phyloP scores from a whole-genome alignment of 2,888 invertebrate genomes.

The Monochamus alternatus region DNA sequence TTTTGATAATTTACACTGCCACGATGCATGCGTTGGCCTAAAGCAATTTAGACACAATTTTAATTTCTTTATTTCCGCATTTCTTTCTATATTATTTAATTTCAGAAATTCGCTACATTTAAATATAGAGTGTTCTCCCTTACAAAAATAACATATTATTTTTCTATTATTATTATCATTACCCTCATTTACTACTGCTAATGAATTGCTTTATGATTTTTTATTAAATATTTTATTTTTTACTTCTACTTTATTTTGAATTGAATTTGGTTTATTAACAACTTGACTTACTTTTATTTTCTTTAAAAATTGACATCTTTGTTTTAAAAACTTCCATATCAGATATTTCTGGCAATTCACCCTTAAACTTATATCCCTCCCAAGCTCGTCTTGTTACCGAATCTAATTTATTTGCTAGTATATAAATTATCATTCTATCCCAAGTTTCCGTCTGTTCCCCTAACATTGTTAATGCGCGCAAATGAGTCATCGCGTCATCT shows the following conservation, averaged over 20 bases:
- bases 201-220: slow-evolving; percentile 1
- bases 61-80: slow-evolving; percentile 22
- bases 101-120: no score
- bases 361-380: no score
- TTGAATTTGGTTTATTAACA: no score
- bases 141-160: no score
- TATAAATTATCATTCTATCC: slow-evolving; percentile 38
- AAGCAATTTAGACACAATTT: slow-evolving; percentile 31
- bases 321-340: no score
- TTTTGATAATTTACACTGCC: background rate
- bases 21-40: no score
- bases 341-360: no score
- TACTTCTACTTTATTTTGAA: no score
- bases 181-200: background rate
- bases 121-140: no score
- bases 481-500: slow-evolving; percentile 18
- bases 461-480: slow-evolving; percentile 22
- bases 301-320: background rate
- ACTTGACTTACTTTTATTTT: no score
- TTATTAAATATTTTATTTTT: slow-evolving; percentile 14
- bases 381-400: background rate
- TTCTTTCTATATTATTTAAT: background rate
- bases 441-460: slow-evolving; percentile 23
- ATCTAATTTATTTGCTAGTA: slow-evolving; percentile 40
- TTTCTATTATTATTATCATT: background rate